phyloP scores from a whole-genome alignment of 2,113 vertebrate species.

The Pangasianodon gigas region DNA sequence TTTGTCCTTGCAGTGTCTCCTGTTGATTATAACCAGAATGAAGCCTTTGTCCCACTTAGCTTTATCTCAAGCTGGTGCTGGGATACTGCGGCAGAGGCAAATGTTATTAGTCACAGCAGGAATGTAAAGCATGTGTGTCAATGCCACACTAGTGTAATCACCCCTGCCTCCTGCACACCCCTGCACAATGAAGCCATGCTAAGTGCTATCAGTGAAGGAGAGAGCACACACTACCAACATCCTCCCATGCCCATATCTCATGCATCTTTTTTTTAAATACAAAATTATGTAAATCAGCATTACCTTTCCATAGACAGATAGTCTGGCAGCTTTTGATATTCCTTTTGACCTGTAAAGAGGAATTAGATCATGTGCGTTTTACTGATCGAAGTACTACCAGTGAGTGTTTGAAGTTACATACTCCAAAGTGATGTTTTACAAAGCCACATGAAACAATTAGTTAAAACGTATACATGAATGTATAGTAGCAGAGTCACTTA shows the following conservation, averaged over 20 bases:
- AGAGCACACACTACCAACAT: background rate
- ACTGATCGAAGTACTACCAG: background rate
- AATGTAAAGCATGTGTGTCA: conserved; percentile 75
- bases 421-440: background rate
- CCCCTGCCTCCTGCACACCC: conserved; percentile 55
- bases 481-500: background rate
- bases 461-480: background rate
- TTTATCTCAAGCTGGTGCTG: conserved; percentile 68
- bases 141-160: conserved; percentile 75
- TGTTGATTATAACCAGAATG: conserved; percentile 38
- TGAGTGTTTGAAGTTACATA: background rate
- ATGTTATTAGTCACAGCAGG: conserved; percentile 72
- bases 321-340: background rate
- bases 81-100: conserved; percentile 56
- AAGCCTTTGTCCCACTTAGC: conserved; percentile 48
- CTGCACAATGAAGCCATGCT: conserved; percentile 19
- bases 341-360: background rate
- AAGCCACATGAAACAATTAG: background rate
- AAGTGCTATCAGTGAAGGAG: conserved; percentile 12
- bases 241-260: background rate
- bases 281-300: background rate
- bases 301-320: background rate
- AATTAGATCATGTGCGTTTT: background rate
- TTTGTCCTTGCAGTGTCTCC: conserved; percentile 14
- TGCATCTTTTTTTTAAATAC: background rate